Percentiles rank a stretch among this genome's conserved stretches.
Evolutionary conservation across 2,797 vertebrate genomes (phyloP).

Genomic region (Aselliscus stoliczkanus): DNA sequence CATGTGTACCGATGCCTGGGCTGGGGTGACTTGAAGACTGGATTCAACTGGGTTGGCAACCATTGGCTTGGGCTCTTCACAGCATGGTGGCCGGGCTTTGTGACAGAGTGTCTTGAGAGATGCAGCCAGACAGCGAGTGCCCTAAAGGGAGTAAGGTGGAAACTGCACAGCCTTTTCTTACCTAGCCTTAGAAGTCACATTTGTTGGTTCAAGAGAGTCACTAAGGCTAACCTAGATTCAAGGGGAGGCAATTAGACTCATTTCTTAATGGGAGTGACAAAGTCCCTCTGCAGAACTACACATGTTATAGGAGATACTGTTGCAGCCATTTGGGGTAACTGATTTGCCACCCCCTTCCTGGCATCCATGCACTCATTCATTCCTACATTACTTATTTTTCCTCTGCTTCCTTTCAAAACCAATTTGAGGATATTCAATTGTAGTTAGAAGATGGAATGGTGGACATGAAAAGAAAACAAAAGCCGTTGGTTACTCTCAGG

Average conservation of each 20-base stretch:
- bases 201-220: neutral
- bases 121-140: neutral
- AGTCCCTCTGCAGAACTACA: neutral
- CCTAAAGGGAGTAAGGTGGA: neutral
- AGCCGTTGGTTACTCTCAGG: neutral
- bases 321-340: neutral
- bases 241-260: neutral
- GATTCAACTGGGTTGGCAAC: neutral
- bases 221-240: neutral
- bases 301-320: neutral
- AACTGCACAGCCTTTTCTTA: neutral
- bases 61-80: neutral
- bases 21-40: neutral
- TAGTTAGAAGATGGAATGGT: neutral
- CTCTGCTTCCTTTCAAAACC: neutral
- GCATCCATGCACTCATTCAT: neutral
- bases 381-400: neutral
- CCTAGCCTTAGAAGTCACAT: neutral
- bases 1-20: neutral
- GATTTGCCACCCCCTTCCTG: neutral
- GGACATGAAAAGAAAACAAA: neutral
- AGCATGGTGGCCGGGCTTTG: neutral
- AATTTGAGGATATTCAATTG: neutral
- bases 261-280: neutral
- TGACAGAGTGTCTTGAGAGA: neutral